A percentile compares a stretch with the other conserved stretches of the same genome.
Conservation (phyloP, 2,113 vertebrate genomes). For the Lichenostomus cassidix region DNA sequence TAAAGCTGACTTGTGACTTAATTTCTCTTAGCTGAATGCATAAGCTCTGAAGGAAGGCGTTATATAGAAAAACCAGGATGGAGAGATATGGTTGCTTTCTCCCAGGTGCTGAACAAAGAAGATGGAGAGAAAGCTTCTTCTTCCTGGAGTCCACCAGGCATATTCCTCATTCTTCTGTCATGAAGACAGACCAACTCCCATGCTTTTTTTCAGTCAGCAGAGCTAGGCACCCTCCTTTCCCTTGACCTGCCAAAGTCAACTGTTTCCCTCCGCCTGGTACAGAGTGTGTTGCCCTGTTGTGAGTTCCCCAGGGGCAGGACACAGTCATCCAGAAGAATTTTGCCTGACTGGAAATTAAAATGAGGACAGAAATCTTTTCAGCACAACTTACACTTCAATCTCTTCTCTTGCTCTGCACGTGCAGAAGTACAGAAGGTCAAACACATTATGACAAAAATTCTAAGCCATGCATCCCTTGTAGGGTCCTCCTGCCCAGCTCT, state of each 20-base stretch:
- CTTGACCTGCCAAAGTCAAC: not conserved
- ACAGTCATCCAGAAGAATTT: slow-evolving; percentile 1
- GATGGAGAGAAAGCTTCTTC: not conserved
- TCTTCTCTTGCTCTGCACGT: not conserved
- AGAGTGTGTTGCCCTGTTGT: not conserved
- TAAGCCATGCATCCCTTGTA: not conserved
- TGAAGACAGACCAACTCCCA: not conserved
- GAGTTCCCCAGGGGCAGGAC: not conserved
- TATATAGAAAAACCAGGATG: accelerated
- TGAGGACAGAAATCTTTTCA: slow-evolving; percentile 28
- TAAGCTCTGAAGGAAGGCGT: not conserved
- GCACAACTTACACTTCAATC: slow-evolving; percentile 3
- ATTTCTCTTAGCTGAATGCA: not conserved
- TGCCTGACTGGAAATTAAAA: slow-evolving; percentile 37
- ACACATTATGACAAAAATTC: not conserved
- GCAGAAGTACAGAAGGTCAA: slow-evolving; percentile 9
- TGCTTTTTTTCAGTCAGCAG: not conserved
- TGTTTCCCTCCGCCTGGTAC: not conserved
- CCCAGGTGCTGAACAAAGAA: not conserved
- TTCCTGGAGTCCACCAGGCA: not conserved
- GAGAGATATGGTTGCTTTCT: not conserved
- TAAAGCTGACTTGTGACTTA: not conserved
- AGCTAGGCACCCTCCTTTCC: not conserved
- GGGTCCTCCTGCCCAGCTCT: not conserved
- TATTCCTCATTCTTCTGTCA: not conserved